phyloP scores from a whole-genome alignment of 2,113 vertebrate species.

The Bucco capensis region DNA sequence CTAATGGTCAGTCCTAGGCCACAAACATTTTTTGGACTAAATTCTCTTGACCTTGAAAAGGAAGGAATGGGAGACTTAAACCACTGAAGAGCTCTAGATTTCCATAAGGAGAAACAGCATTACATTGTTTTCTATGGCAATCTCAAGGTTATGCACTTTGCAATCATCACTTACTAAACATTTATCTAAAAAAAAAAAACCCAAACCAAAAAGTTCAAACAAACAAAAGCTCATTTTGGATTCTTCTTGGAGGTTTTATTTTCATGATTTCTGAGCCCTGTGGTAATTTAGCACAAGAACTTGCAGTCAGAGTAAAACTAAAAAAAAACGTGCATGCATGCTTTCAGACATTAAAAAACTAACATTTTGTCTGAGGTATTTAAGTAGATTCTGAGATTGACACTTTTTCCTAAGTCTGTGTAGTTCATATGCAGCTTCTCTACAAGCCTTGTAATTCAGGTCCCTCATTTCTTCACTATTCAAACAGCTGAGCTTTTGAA shows the following conservation, averaged over 20 bases:
- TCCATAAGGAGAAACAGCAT: background rate
- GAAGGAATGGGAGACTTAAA: background rate
- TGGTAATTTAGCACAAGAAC: background rate
- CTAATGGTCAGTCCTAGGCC: background rate
- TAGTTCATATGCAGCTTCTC: background rate
- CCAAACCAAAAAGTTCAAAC: background rate
- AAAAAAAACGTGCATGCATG: background rate
- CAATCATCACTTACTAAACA: background rate
- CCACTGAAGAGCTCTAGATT: background rate
- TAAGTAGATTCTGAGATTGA: background rate
- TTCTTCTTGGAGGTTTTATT: background rate
- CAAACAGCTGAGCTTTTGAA: background rate
- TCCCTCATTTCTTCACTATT: background rate
- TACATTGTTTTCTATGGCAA: background rate
- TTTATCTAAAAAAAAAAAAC: background rate
- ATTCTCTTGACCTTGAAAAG: background rate
- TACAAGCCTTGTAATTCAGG: background rate
- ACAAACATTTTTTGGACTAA: background rate
- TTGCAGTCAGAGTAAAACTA: background rate
- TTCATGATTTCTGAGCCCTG: background rate
- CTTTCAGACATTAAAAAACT: background rate
- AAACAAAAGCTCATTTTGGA: background rate
- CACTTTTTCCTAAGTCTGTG: background rate
- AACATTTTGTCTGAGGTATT: background rate
- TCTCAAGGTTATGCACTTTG: background rate